Evolutionary conservation across 2,113 vertebrate genomes (phyloP), one percentile per base, ranked within the genome.

Genomic region (Urocynchramus pylzowi): DNA sequence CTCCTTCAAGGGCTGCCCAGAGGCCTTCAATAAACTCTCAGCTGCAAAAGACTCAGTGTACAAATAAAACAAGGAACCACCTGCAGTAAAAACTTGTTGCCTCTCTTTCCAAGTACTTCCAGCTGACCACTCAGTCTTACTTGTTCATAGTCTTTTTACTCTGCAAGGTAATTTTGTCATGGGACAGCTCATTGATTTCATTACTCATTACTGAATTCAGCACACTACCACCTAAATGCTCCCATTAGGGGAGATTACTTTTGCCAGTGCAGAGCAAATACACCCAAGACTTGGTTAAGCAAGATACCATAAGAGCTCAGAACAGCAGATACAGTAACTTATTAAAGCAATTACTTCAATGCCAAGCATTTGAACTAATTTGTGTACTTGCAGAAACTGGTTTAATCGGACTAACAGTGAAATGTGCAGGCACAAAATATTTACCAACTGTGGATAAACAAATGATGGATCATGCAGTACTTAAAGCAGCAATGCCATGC

Each of bases 321-420:
- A 91, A 90, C n/a, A 92, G 78, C 49, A 87, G 53, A 89, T 49
- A 94, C 60, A 79, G 91, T 87, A 92, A 94, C 90, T 84, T 95
- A 89, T 71, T 92, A 89, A 91, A 85, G 70, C 44, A 94, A 83
- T 65, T 94, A 80, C 44, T 83, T 50, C 80, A 68, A 89, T 60
- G 50, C 42, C 87, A 81, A 70, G 60, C 12, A 7, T 76, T 94
- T 85, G 67, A 96, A 96, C 50, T 85, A 54, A 44, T 47, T 92
- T 80, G 42, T 31, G 24, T 71, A 94, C 95, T 80, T 93, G 67
- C 81, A 92, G 75, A 78, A 96, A 94, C 47, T 90, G 79, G 84
- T 87, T 91, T 91, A 95, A 90, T 92, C 22, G 17, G 70, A 53
- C 64, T 44, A 91, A 84, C 41, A 90, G 28, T 31, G 30, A 84